Evolutionary conservation across 2,113 vertebrate genomes (phyloP), one percentile per base, ranked within the genome.

Genomic region (Chamaea fasciata): DNA sequence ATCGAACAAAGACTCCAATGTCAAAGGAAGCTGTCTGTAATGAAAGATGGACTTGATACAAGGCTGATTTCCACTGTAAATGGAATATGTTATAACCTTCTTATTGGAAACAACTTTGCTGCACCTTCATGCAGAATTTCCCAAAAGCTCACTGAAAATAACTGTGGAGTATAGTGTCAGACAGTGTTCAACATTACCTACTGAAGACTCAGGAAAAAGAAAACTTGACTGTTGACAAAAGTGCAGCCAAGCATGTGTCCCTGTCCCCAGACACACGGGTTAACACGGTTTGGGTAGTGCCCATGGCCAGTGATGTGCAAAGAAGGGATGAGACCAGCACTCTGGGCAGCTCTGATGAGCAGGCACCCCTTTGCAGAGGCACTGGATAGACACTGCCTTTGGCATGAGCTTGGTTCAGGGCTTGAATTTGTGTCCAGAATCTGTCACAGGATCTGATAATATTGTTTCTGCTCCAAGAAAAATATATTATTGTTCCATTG

Each of bases 291-390:
- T 78, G 23, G 10, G 53, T 23, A 9, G 13, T 37, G 27, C 13
- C 56, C 9, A 2, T 60, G 53, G 31, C 24, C 41, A 41, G 19
- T 2, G 12, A 28, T 4, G 9, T 30, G 31, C 30, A 59, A 53
- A 87, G 71, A 26, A 13, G 21, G 28, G 56, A 27, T 15, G 27
- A 3, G 5, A 4, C 0, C 19, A 39, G 19, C 2, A 0, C 28
- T 52, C 7, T 7, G 57, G 41, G 31, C 26, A 59, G 35, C 16
- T 50, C 35, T 60, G 69, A 52, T n/a, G 41, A 31, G 15, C 50
- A 56, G 14, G 2, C 10, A 37, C 0, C n/a, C 12, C 24, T 76
- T 18, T 2, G 2, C 41, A 56, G 22, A 46, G 23, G 35, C 41
- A 15, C 21, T 52, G 39, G 10, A n/a, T 4, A 16, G 52, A 10